Percentiles rank a stretch among this genome's conserved stretches.
Evolutionary conservation across 2,113 vertebrate genomes (phyloP).

Genomic region (Loxodonta africana): DNA sequence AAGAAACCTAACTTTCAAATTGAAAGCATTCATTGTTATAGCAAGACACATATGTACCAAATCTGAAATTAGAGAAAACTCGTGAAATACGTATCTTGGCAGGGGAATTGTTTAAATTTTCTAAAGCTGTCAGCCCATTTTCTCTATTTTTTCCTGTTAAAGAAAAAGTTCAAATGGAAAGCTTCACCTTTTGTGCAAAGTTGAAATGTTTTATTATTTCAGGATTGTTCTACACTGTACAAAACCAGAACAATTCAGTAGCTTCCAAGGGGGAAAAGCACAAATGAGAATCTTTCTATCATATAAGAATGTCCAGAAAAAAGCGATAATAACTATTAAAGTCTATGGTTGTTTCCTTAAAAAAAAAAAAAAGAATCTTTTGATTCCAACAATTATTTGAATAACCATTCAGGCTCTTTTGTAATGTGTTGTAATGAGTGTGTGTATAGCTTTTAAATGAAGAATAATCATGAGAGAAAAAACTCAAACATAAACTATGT

Average conservation of each 20-base stretch:
- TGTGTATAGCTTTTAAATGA: slow-evolving; percentile 64
- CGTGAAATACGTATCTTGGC: slow-evolving; percentile 77
- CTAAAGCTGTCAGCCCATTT: slow-evolving; percentile 79
- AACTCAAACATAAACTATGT: slow-evolving; percentile 64
- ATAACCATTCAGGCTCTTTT: slow-evolving; percentile 77
- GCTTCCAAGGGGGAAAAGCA: not conserved
- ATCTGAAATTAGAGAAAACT: slow-evolving; percentile 82
- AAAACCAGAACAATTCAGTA: slow-evolving; percentile 61
- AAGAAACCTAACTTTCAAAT: slow-evolving; percentile 66
- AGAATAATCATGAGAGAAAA: slow-evolving; percentile 5
- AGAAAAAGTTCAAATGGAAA: slow-evolving; percentile 72
- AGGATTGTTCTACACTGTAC: slow-evolving; percentile 71
- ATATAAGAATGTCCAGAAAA: slow-evolving; percentile 67
- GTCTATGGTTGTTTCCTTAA: slow-evolving; percentile 64
- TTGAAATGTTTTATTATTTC: slow-evolving; percentile 73
- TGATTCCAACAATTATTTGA: slow-evolving; percentile 75
- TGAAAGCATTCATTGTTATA: slow-evolving; percentile 78
- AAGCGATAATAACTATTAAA: slow-evolving; percentile 73
- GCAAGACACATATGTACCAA: slow-evolving; percentile 46
- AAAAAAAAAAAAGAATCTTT: slow-evolving; percentile 69
- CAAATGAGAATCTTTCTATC: slow-evolving; percentile 71
- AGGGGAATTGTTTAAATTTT: slow-evolving; percentile 80
- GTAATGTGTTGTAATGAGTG: slow-evolving; percentile 55
- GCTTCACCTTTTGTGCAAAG: slow-evolving; percentile 77
- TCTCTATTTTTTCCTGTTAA: slow-evolving; percentile 70